Conservation (phyloP, 1,140 invertebrate genomes). For the silkworm (Bombyx mori) region ASM3026992v2 NC_085121.1:8416501-8417000, state of each 20-base stretch:
- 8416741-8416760: conserved; percentile 34
- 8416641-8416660: conserved; percentile 41
- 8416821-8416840: neutral
- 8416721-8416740: conserved; percentile 60
- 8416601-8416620: conserved; percentile 31
- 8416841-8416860: conserved; percentile 4
- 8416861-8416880: neutral
- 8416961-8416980: too few relatives aligned
- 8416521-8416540: too few relatives aligned
- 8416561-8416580: too few relatives aligned
- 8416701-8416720: conserved; percentile 39
- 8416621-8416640: conserved; percentile 23
- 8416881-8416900: neutral
- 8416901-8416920: conserved; percentile 8
- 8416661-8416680: conserved; percentile 50
- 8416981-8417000: too few relatives aligned
- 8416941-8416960: too few relatives aligned
- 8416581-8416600: too few relatives aligned
- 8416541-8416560: too few relatives aligned
- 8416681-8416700: conserved; percentile 34
- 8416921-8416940: neutral
- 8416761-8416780: conserved; percentile 21
- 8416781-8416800: conserved; percentile 55
- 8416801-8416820: conserved; percentile 54
- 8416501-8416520: too few relatives aligned